These are phyloP conservation scores for Delichon dasypus DNA, from an alignment of 2,797 vertebrate genomes.

Conservation along the genomic window DNA sequence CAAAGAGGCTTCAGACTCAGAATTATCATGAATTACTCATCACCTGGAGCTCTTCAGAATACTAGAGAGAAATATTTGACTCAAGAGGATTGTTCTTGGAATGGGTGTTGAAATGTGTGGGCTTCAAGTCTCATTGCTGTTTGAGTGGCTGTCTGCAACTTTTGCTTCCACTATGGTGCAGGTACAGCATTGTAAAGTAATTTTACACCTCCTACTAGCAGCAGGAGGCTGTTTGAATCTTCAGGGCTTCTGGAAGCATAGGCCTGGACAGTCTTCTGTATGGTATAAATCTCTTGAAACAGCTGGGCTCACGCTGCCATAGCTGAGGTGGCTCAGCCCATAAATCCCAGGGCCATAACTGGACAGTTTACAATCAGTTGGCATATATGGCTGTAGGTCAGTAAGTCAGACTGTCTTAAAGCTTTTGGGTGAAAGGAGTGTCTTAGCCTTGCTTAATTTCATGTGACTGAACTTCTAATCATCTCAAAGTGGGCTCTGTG, in stretches of 20 bases:
- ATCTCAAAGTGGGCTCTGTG: not conserved
- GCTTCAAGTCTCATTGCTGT: not conserved
- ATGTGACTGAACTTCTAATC: not conserved
- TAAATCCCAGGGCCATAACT: not conserved
- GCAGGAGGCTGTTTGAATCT: not conserved
- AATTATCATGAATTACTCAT: not conserved
- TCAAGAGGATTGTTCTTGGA: not conserved
- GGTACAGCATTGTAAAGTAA: not conserved
- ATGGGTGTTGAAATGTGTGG: not conserved
- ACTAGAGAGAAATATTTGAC: not conserved
- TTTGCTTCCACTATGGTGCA: not conserved
- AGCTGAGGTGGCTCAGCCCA: not conserved
- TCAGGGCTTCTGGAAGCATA: not conserved
- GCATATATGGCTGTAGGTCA: not conserved
- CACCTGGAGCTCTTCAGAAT: not conserved
- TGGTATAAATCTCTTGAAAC: not conserved
- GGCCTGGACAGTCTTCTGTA: not conserved
- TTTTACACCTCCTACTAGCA: not conserved
- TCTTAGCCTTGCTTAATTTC: not conserved
- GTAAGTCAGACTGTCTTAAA: not conserved
- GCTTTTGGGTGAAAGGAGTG: not conserved
- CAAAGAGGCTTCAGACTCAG: not conserved
- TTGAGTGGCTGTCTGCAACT: not conserved
- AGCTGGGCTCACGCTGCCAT: fast-evolving
- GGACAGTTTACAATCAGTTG: not conserved